Percentiles rank a stretch among this genome's conserved stretches.
Evolutionary conservation across 2,113 vertebrate genomes (phyloP).

Genomic region (Hylia prasina): DNA sequence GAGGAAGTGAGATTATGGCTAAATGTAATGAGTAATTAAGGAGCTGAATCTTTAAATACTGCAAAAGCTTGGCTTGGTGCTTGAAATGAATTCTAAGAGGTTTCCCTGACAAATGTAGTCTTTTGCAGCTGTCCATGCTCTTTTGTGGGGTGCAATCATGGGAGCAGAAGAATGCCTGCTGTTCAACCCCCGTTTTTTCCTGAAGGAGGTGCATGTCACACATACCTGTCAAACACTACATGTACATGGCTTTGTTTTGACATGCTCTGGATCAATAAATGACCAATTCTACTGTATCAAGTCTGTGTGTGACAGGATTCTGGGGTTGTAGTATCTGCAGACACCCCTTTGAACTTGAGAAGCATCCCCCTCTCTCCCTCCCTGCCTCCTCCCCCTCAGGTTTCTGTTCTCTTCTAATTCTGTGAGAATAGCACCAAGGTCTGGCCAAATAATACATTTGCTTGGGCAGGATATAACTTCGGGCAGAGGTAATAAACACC

Average conservation of each 20-base stretch:
- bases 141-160: background rate
- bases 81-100: background rate
- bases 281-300: background rate
- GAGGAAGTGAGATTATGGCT: background rate
- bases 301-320: background rate
- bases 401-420: background rate
- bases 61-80: background rate
- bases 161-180: background rate
- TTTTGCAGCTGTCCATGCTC: background rate
- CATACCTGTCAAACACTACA: background rate
- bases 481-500: constrained; percentile 35
- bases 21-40: background rate
- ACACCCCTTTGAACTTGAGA: background rate
- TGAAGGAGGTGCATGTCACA: background rate
- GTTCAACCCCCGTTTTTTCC: background rate
- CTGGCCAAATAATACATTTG: background rate
- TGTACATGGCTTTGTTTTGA: background rate
- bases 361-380: background rate
- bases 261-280: background rate
- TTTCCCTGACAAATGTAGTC: background rate
- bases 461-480: background rate
- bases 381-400: background rate
- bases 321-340: background rate
- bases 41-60: background rate
- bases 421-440: background rate